Conservation (phyloP, 2,113 vertebrate genomes). For the Calyptommatus sinebrachiatus region DNA sequence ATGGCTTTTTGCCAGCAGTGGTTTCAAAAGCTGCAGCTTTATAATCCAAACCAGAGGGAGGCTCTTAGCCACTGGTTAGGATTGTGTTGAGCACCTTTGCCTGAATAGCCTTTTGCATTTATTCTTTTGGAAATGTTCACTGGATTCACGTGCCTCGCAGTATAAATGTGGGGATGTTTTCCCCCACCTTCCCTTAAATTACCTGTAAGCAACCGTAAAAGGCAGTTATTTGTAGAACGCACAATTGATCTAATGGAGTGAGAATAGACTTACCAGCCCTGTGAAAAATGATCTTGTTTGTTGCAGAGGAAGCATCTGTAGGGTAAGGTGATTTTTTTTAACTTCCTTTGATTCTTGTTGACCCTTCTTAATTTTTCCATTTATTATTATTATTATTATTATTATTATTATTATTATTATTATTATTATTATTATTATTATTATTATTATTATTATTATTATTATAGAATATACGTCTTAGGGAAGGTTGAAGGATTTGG, state of each 20-base stretch:
- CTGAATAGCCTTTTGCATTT: conserved; percentile 35
- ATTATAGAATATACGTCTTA: background rate
- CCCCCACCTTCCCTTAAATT: conserved; percentile 16
- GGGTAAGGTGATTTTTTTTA: conserved; percentile 37
- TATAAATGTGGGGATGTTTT: background rate
- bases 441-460: background rate
- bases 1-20: conserved; percentile 66
- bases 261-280: conserved; percentile 14
- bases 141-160: background rate
- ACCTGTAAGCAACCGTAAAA: conserved; percentile 7
- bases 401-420: too few species aligned
- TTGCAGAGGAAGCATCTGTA: conserved; percentile 18
- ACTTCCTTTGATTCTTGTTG: background rate
- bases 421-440: background rate
- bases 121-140: background rate
- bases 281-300: conserved; percentile 35
- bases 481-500: background rate
- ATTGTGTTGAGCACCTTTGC: conserved; percentile 47
- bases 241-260: conserved; percentile 26
- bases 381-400: background rate
- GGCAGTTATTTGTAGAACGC: conserved; percentile 33
- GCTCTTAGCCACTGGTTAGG: conserved; percentile 50
- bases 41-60: conserved; percentile 48
- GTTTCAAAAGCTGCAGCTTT: conserved; percentile 50
- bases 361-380: background rate